Percentiles rank a stretch among this genome's conserved stretches.
Conservation (phyloP, 2,113 vertebrate genomes). For the Leptocoma aspasia region DNA sequence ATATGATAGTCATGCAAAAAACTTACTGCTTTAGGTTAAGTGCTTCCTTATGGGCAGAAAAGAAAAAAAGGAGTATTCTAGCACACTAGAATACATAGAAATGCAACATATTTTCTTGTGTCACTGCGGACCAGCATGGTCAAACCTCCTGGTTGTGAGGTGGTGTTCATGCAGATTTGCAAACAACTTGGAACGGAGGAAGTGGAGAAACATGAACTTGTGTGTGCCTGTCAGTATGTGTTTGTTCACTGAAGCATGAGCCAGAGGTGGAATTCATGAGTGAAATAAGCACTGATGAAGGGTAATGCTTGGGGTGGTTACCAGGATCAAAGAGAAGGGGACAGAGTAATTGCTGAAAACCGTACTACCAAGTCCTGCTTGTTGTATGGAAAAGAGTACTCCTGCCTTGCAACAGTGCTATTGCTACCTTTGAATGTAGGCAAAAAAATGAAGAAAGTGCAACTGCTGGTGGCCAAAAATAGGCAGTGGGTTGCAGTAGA, state of each 20-base stretch:
- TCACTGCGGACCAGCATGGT: accelerated
- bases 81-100: neutral
- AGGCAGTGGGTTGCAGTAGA: neutral
- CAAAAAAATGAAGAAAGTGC: neutral
- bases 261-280: neutral
- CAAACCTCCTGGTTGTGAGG: neutral
- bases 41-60: neutral
- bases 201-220: neutral
- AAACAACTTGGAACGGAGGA: neutral
- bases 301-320: neutral
- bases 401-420: neutral
- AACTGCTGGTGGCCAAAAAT: neutral
- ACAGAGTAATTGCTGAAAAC: neutral
- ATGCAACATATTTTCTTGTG: neutral
- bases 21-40: neutral
- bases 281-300: neutral
- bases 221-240: neutral
- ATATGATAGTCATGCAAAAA: neutral
- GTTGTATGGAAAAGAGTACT: neutral
- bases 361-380: neutral
- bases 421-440: neutral
- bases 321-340: neutral
- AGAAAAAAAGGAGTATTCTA: neutral
- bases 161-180: neutral
- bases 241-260: neutral